Conservation (phyloP, 2,113 vertebrate genomes). For the Numida meleagris region DNA sequence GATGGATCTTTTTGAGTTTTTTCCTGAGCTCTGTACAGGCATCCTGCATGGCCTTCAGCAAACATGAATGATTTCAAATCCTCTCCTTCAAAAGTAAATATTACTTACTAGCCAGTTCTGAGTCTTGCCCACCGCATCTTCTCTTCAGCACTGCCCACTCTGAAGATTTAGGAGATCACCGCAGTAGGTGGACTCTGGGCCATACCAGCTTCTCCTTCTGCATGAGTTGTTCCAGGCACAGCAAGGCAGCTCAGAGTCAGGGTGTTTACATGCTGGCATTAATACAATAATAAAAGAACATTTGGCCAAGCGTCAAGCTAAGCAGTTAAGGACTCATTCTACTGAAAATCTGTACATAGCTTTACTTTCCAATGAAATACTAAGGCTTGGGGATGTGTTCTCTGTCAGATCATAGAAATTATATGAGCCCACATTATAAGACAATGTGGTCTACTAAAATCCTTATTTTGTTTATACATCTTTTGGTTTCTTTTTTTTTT, state of each 20-base stretch:
- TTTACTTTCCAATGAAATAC: not conserved
- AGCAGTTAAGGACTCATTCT: not conserved
- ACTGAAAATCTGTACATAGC: fast-evolving
- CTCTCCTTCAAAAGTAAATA: not conserved
- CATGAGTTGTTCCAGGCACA: not conserved
- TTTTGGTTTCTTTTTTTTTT: not conserved
- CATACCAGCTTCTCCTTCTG: not conserved
- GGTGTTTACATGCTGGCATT: not conserved
- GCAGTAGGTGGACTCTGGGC: not conserved
- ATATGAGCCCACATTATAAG: not conserved
- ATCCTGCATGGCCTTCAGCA: not conserved
- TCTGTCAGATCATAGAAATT: not conserved
- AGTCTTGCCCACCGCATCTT: not conserved
- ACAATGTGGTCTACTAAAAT: not conserved
- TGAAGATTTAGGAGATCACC: not conserved
- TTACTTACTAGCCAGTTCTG: not conserved
- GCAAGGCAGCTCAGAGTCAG: not conserved
- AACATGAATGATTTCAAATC: not conserved
- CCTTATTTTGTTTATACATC: not conserved
- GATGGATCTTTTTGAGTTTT: not conserved
- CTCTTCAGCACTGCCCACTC: not conserved
- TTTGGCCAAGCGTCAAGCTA: not conserved
- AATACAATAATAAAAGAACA: not conserved
- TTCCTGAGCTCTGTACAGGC: not conserved
- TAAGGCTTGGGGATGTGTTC: not conserved